Percentiles rank a stretch among this genome's conserved stretches.
Evolutionary conservation across 2,888 invertebrate genomes (phyloP).

Genomic region (Epinotia bilunana): DNA sequence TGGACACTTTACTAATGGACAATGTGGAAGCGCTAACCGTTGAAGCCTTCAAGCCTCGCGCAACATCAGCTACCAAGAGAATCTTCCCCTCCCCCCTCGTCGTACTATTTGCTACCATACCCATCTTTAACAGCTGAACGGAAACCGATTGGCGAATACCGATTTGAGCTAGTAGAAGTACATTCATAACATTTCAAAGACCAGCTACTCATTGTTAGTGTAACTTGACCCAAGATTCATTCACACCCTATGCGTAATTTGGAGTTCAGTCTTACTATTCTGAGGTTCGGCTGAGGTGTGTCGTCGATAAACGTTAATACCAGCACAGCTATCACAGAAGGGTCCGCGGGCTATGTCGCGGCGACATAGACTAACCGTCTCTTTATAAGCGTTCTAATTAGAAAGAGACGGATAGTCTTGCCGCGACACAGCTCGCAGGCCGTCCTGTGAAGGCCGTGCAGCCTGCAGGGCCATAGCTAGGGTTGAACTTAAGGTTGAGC

Average conservation of each 20-base stretch:
- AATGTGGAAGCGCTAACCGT: constrained; percentile 54
- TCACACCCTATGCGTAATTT: neutral
- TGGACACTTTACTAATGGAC: constrained; percentile 72
- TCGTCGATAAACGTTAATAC: too few species aligned
- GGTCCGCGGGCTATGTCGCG: too few species aligned
- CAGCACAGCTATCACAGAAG: too few species aligned
- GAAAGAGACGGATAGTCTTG: too few species aligned
- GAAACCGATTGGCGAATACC: neutral
- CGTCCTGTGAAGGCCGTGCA: too few species aligned
- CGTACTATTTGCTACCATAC: neutral
- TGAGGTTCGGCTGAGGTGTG: neutral
- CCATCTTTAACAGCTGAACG: constrained; percentile 23
- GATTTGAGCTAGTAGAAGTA: neutral
- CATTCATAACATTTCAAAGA: neutral
- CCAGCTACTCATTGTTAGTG: neutral
- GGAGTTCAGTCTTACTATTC: neutral
- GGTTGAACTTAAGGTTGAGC: too few species aligned
- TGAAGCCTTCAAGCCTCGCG: neutral
- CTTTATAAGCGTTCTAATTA: too few species aligned
- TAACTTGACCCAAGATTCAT: neutral
- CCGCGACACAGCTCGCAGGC: too few species aligned
- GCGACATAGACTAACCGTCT: too few species aligned
- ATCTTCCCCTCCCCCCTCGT: neutral
- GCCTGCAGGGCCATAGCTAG: too few species aligned
- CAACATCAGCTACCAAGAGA: neutral